Evolutionary conservation across 2,113 vertebrate species (phyloP), one percentile per base, ranked within the genome.

Genomic region (Petroica traversi): DNA sequence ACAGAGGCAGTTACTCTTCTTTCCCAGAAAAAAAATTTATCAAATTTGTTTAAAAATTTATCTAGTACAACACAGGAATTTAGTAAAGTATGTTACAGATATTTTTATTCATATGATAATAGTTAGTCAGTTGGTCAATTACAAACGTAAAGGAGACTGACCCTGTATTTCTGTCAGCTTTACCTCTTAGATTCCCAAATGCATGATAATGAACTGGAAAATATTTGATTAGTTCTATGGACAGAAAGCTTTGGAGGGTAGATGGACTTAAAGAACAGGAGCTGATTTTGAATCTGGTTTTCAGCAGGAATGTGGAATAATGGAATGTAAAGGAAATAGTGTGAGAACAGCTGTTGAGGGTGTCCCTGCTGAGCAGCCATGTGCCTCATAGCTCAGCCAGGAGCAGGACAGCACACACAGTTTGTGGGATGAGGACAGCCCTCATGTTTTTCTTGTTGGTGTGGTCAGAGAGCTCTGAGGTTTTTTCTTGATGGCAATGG

Each of bases 291-390:
- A 41, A 22, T 41, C 28, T 63, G 19, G 22, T 31, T 38, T 14
- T 19, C 28, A 43, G 15, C 19, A 43, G 61, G 40, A 43, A 63
- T 63, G 28, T 31, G 28, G 61, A 63, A 41, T 29, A 31, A 31
- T 5, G 8, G 38, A 62, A 62, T 1, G 0, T 41, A 33, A 63
- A 33, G 19, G 3, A 31, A 33, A 43, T 15, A 2, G 5, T 11
- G 29, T 43, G 28, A 16, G 29, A 64, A 20, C 62, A 64, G 40
- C 29, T 43, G 62, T 43, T 43, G 9, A 17, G 9, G 29, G 40
- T 33, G 62, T 45, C 20, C 29, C 29, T 64, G 62, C 62, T 45
- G 62, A 33, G 62, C 41, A 64, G 41, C 62, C 29, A 2, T 64
- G 62, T 45, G 29, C 29, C 41, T 34, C 71, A 74, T 1, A 46